Conservation (phyloP, 2,888 invertebrate genomes). For the Gastracanthus pulcherrimus region DNA sequence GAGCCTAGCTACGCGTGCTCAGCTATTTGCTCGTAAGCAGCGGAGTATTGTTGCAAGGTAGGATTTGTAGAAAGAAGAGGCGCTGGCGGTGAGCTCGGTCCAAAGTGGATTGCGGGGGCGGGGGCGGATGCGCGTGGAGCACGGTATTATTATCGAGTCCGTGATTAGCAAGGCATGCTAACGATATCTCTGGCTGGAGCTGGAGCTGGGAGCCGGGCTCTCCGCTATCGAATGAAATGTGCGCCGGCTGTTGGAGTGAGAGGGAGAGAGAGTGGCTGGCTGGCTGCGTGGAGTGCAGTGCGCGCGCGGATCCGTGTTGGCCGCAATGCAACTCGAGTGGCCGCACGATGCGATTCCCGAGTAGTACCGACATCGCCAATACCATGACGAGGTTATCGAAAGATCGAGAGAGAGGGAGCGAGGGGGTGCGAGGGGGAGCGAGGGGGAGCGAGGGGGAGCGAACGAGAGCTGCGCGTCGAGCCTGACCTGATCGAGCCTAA, state of each 20-base stretch:
- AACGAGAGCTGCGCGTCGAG: too few relatives aligned
- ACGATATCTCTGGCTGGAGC: constrained; percentile 76
- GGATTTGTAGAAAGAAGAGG: too few relatives aligned
- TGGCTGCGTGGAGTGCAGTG: constrained; percentile 49
- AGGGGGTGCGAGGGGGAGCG: constrained; percentile 37
- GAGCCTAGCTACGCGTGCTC: constrained; percentile 23
- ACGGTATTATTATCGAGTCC: constrained; percentile 77
- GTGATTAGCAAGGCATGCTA: constrained; percentile 77
- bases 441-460: too few relatives aligned
- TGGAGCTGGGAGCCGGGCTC: constrained; percentile 32
- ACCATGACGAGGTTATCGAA: constrained; percentile 65
- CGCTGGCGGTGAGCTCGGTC: constrained; percentile 26
- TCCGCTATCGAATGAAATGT: constrained; percentile 32
- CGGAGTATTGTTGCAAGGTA: too few relatives aligned
- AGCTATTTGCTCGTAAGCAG: constrained; percentile 23
- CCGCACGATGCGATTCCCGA: constrained; percentile 65
- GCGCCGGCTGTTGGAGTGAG: constrained; percentile 49
- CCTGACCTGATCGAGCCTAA: constrained; percentile 54
- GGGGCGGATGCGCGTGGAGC: constrained; percentile 60
- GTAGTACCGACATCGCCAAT: constrained; percentile 57
- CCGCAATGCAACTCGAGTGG: constrained; percentile 71
- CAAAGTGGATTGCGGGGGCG: neutral
- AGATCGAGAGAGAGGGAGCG: constrained; percentile 54
- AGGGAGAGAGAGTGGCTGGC: constrained; percentile 54
- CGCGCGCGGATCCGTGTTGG: constrained; percentile 53